Base-by-base conservation (phyloP, 1,140 invertebrate genomes). In the Dendroctonus valens region DNA sequence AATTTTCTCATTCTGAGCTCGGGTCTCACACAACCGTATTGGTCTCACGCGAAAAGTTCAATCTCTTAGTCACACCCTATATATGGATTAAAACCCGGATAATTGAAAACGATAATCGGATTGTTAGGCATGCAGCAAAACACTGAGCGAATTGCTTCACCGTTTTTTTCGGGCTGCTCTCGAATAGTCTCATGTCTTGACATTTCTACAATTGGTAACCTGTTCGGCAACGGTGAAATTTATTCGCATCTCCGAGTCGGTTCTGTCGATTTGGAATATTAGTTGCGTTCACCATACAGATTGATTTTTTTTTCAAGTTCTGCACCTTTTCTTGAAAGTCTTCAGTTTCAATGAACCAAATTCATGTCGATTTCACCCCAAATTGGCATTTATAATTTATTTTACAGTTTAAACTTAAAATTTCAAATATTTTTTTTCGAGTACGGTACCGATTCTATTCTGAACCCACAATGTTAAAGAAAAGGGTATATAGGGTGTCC, bases 131-230 rank as follows among this genome's bases (percentile, higher is more conserved):
- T 50, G 26, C 8, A 8, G n/a, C 8, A 46, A 8, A 50, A 14
- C 12, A 50, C 26, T 50, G 48, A 11, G n/a, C 39, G 40, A 54
- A 54, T 54, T 54, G 52, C 48, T 14, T 50, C 52, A 39, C 39
- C 38, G 14, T 14, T 54, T 54, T 54, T 50, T 37, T 39, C 11
- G n/a, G 52, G 11, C 11, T 8, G 46, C 8, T 26, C 52, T 39
- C 52, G 52, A 54, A 54, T 39, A 54, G 52, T 54, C 52, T 37
- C 52, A 54, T 54, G 37, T 54, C 52, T 54, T 54, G 52, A 54
- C 52, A 54, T 54, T 54, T 54, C 52, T 54, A 39, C 52, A 54
- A 54, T 54, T 54, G 52, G 52, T 14, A 54, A 54, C 52, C 52
- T 7, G 52, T 54, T 39, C 14, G 52, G 52, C 38, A 12, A 9